phyloP scores from a whole-genome alignment of 2,797 vertebrate species.

The Myotis pilosus region DNA sequence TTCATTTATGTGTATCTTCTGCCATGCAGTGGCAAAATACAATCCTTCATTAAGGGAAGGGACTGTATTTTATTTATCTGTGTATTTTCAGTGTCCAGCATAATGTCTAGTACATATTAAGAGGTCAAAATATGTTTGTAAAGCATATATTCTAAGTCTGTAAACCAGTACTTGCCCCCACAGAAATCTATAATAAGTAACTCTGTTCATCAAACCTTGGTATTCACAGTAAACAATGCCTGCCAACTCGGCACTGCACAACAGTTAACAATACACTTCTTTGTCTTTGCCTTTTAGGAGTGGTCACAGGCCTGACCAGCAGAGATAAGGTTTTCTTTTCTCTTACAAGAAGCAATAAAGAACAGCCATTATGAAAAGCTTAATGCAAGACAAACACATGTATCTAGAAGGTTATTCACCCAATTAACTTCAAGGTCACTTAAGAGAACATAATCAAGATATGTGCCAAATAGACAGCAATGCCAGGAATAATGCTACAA shows the following conservation, averaged over 20 bases:
- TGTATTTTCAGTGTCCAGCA: neutral
- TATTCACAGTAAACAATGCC: neutral
- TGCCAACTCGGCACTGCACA: constrained; percentile 20
- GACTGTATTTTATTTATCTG: neutral
- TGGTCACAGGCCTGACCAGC: neutral
- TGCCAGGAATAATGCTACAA: neutral
- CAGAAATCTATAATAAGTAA: constrained; percentile 37
- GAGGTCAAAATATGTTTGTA: constrained; percentile 36
- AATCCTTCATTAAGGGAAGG: neutral
- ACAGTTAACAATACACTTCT: constrained; percentile 54
- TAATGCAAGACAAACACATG: constrained; percentile 13
- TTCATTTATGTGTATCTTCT: neutral
- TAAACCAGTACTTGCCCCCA: neutral
- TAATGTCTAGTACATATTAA: neutral
- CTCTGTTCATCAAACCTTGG: neutral
- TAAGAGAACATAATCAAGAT: constrained; percentile 30
- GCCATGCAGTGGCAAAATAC: neutral
- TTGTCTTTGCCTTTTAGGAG: neutral
- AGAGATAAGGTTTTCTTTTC: constrained; percentile 65
- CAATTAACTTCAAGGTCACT: constrained; percentile 50
- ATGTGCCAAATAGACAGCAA: neutral
- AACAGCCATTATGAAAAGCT: constrained; percentile 50
- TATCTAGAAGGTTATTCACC: constrained; percentile 44
- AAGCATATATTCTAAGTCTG: constrained; percentile 39
- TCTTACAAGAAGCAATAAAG: constrained; percentile 56